Conservation (phyloP, 2,113 vertebrate species). For the Telmatochromis sp. region DNA sequence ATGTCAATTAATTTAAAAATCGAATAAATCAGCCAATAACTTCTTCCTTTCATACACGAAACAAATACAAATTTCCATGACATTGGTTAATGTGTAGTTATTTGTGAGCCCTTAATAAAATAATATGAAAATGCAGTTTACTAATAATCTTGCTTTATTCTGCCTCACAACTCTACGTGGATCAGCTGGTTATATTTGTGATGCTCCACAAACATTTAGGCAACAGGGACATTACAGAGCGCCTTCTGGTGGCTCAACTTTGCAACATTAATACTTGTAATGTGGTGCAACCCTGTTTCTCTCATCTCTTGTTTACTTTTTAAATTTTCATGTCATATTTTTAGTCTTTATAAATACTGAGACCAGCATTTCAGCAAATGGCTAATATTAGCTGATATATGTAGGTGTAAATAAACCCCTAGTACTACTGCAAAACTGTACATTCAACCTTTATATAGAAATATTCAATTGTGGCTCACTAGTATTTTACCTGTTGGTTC, state of each 20-base stretch:
- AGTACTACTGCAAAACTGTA: background rate
- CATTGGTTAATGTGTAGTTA: background rate
- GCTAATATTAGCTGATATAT: background rate
- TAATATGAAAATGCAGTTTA: background rate
- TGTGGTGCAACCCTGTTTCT: background rate
- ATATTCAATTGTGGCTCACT: background rate
- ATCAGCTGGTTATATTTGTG: background rate
- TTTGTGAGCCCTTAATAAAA: background rate
- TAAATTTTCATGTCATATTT: background rate
- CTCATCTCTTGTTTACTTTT: background rate
- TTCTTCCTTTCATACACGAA: background rate
- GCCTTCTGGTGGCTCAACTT: background rate
- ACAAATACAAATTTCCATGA: background rate
- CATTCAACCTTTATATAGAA: background rate
- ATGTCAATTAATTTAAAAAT: background rate
- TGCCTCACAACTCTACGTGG: background rate
- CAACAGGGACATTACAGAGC: fast-evolving
- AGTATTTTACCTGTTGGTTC: slow-evolving; percentile 3
- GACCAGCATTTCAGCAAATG: background rate
- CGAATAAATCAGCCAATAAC: background rate
- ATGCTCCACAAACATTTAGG: background rate
- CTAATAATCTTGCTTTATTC: background rate
- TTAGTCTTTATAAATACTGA: background rate
- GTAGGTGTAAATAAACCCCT: background rate
- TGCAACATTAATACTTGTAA: background rate